Evolutionary conservation across 1,140 invertebrate species (phyloP), one percentile per base, ranked within the genome.

Genomic region (Apis laboriosa): DNA sequence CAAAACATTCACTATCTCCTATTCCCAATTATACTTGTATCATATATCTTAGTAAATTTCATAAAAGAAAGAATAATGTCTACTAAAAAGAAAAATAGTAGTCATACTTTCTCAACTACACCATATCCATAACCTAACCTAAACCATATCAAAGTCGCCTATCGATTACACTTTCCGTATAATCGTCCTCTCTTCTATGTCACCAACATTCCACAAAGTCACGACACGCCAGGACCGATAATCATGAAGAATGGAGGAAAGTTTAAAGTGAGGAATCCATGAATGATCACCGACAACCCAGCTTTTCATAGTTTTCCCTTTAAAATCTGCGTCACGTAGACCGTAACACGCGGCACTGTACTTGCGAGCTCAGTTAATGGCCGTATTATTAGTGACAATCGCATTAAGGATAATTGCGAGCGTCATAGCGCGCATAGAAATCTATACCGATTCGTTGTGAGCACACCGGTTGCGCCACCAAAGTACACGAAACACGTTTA

Each of bases 331-430:
- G 80, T 83, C 80, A 83, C 80, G 81, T 83, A 83, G 49, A n/a
- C 56, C 74, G 24, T 83, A 77, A 70, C 67, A 56, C 72, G 58
- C 17, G 53, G 28, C 61, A 67, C 19, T 24, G 66, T 49, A 58
- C 53, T 61, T 12, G 77, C 53, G 17, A 60, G 28, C 55, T 58
- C 53, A 56, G 21, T 53, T 84, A 86, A 68, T 53, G 77, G 51
- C n/a, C n/a, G 82, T 73, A 81, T 88, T 87, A 77, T 78, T 80
- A 72, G 72, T 58, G 78, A 72, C 86, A 73, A 82, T 82, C 74
- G 53, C 72, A 78, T 74, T 60, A 68, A 87, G 74, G 75, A 82
- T 84, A 87, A 88, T 87, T 82, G 86, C 74, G 28, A 60, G 83
- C 49, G 61, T 86, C 68, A 78, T 61, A 61, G 77, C 63, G 77